A percentile compares a stretch with the other conserved stretches of the same genome.
Evolutionary conservation across 2,797 vertebrate species (phyloP).

Genomic region (Onychomys arenicola): DNA sequence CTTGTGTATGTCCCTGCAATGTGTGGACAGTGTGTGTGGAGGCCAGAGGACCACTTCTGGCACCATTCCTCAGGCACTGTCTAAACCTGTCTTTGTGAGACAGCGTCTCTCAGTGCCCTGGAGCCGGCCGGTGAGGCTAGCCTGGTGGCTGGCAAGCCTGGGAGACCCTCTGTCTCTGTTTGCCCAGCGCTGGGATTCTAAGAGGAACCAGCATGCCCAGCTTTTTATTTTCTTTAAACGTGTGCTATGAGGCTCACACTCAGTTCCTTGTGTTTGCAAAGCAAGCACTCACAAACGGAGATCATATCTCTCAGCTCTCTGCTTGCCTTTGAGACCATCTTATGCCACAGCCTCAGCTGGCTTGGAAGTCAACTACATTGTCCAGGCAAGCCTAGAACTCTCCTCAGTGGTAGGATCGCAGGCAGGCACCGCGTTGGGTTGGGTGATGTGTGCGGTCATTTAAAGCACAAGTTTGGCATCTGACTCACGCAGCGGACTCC

Average conservation of each 20-base stretch:
- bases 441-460: neutral
- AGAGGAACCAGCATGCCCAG: neutral
- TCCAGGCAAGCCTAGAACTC: neutral
- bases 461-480: neutral
- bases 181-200: neutral
- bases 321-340: neutral
- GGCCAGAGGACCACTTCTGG: neutral
- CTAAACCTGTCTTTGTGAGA: neutral
- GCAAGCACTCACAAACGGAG: neutral
- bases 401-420: neutral
- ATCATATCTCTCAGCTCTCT: neutral
- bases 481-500: neutral
- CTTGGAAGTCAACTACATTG: no score
- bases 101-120: neutral
- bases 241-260: neutral
- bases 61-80: neutral
- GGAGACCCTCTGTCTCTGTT: neutral
- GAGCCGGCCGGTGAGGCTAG: neutral
- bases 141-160: neutral
- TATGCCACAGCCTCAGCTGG: neutral
- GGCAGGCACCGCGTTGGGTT: fast-evolving
- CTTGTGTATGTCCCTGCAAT: neutral
- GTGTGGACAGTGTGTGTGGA: neutral
- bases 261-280: neutral
- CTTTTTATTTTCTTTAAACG: neutral